Conservation (phyloP, 2,888 invertebrate species). For the Pollenia labialis region DNA sequence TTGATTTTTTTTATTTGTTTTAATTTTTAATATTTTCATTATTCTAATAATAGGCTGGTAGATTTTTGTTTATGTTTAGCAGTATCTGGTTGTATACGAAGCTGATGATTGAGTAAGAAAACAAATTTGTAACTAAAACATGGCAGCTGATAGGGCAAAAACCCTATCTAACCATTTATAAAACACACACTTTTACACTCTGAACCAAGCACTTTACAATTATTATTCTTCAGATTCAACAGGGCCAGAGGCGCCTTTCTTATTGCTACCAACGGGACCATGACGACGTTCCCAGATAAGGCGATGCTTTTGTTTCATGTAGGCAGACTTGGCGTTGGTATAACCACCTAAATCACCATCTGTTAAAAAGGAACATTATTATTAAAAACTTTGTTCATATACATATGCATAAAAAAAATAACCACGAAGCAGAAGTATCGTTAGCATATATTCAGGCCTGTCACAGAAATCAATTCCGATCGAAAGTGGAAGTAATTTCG, state of each 20-base stretch:
- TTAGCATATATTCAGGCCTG: no score
- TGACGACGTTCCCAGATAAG: conserved; percentile 98
- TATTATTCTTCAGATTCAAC: conserved; percentile 52
- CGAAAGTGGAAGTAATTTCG: no score
- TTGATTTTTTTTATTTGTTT: not conserved
- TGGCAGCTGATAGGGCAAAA: not conserved
- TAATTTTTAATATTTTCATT: conserved; percentile 23
- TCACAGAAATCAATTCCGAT: no score
- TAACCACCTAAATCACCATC: conserved; percentile 96
- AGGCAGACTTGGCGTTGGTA: conserved; percentile 89
- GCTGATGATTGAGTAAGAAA: conserved; percentile 37
- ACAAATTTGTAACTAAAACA: conserved; percentile 53
- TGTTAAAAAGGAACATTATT: conserved; percentile 81
- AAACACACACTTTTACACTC: not conserved
- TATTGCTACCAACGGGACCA: conserved; percentile 90
- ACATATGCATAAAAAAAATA: no score
- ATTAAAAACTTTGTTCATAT: not conserved
- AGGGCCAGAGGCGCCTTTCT: conserved; percentile 82
- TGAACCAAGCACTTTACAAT: not conserved
- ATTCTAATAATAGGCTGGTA: conserved; percentile 47
- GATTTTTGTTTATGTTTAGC: conserved; percentile 35
- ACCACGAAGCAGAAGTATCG: no score
- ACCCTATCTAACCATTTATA: conserved; percentile 8
- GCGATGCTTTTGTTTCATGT: conserved; percentile 99
- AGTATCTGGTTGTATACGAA: conserved; percentile 50